Base-by-base conservation (phyloP, 2,888 invertebrate species). In the Halictus quadricinctus region DNA sequence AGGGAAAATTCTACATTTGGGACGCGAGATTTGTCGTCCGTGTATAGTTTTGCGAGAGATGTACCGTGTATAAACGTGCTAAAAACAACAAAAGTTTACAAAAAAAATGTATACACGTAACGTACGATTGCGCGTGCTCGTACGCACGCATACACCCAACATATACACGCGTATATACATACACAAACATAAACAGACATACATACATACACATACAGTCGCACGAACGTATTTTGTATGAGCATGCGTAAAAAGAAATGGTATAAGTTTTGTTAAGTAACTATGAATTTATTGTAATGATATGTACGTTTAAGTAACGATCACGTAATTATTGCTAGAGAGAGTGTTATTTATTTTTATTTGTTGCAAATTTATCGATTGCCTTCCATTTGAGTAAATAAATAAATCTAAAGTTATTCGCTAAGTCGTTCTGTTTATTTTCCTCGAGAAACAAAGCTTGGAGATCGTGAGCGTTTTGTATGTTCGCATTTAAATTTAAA, bases 301-400 rank as follows among this genome's bases (percentile, higher is more conserved):
- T 77, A 77, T 90, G 86, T 93, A 93, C 88, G 90, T 90, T 92
- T 93, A 93, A 92, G 93, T 92, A 91, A 92, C 80, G 91, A 90
- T 92, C 92, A 91, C 92, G 89, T 92, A 92, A 92, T 94, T 94
- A 94, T 93, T 92, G 93, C 94, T 94, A 94, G 94, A 94, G 93
- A 94, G 93, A 94, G 94, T 94, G 94, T 94, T 94, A 94, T 94
- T 94, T 94, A 94, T 94, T 94, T 94, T 94, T 94, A 94, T 94
- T 94, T 94, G 94, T 94, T 94, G 94, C 93, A 93, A 94, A 94
- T 94, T 94, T 94, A 94, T 94, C 94, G 94, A 94, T 94, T 94
- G 94, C 94, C 94, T 94, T 94, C 94, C 94, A 94, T 94, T 94
- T 94, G 92, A 94, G 91, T 94, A 94, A 94, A 94, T 94, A 94